Evolutionary conservation across 2,888 invertebrate genomes (phyloP).

Genomic region (Nomada ruficornis): DNA sequence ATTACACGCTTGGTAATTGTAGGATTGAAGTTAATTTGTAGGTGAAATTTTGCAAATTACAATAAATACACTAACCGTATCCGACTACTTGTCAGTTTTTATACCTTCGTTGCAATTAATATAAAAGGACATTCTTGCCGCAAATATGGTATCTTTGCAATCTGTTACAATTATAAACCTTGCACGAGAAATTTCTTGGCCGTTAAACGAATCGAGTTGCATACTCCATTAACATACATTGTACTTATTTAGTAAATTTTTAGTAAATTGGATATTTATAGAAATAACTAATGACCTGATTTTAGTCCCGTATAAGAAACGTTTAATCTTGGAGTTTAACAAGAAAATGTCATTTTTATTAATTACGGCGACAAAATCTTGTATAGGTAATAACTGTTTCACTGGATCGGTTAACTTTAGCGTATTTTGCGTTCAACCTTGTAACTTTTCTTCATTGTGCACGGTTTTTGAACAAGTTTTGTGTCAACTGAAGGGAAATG

Average conservation of each 20-base stretch:
- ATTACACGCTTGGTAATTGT: constrained; percentile 24
- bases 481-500: background rate
- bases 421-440: background rate
- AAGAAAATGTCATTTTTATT: too few species aligned
- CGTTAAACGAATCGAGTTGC: too few species aligned
- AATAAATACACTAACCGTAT: background rate
- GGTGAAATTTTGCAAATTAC: background rate
- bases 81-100: background rate
- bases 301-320: background rate
- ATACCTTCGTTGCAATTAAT: background rate
- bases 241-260: background rate
- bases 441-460: background rate
- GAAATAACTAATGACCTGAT: background rate
- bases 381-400: background rate
- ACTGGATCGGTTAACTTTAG: background rate
- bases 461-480: background rate
- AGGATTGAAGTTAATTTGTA: constrained; percentile 4
- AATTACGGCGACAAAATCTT: background rate
- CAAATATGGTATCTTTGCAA: too few species aligned
- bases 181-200: too few species aligned
- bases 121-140: too few species aligned
- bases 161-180: background rate
- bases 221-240: too few species aligned
- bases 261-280: background rate
- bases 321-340: too few species aligned